phyloP scores from a whole-genome alignment of 2,797 vertebrate species.

The Tapirus indicus region DNA sequence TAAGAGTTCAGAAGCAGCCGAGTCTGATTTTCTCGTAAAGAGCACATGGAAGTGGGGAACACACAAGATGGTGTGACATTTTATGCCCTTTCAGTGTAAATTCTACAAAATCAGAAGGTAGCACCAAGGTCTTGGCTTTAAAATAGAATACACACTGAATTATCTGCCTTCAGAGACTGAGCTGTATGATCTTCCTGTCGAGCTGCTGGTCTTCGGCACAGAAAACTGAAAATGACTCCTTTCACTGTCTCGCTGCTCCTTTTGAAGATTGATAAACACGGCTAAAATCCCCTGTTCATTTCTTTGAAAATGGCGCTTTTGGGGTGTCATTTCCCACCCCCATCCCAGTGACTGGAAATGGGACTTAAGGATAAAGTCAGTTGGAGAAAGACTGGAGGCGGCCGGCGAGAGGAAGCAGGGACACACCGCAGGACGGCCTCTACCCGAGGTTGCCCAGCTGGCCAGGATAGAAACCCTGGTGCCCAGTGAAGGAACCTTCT shows the following conservation, averaged over 20 bases:
- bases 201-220: not conserved
- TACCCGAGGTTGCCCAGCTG: not conserved
- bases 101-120: slow-evolving; percentile 74
- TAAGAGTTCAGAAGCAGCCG: slow-evolving; percentile 55
- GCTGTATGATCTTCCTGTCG: not conserved
- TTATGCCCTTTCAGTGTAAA: slow-evolving; percentile 78
- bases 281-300: not conserved
- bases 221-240: slow-evolving; percentile 49
- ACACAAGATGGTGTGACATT: slow-evolving; percentile 76
- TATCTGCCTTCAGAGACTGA: not conserved
- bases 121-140: slow-evolving; percentile 40
- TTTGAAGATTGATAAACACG: not conserved
- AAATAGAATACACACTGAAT: slow-evolving; percentile 61
- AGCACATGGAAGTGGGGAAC: slow-evolving; percentile 54
- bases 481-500: not conserved
- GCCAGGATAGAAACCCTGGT: not conserved
- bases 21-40: slow-evolving; percentile 71
- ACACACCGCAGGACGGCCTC: rapidly evolving
- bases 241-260: not conserved
- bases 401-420: not conserved
- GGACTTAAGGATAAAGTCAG: not conserved
- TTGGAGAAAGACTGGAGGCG: not conserved
- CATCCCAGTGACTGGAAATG: not conserved
- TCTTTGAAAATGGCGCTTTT: not conserved
- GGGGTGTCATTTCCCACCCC: not conserved